phyloP scores from a whole-genome alignment of 2,113 vertebrate genomes.

The Oncorhynchus tshawytscha region DNA sequence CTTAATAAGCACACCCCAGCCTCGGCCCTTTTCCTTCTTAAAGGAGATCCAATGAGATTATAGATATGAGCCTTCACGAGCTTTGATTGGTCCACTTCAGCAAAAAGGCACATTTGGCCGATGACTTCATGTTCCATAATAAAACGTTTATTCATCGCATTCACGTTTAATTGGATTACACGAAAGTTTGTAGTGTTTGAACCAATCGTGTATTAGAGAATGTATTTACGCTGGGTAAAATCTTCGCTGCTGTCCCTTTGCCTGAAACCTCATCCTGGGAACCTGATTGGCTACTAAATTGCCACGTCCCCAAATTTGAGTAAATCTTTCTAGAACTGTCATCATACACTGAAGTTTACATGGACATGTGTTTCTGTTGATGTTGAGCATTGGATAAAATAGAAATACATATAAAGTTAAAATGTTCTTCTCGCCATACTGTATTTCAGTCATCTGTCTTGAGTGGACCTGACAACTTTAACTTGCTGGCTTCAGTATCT shows the following conservation, averaged over 20 bases:
- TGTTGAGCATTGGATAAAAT: too few species aligned
- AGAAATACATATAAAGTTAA: too few species aligned
- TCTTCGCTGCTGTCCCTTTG: too few species aligned
- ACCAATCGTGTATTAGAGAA: background rate
- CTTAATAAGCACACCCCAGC: background rate
- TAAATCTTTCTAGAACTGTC: background rate
- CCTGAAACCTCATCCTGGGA: background rate
- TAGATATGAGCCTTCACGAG: background rate
- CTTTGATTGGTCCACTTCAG: conserved; percentile 39
- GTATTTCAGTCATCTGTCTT: too few species aligned
- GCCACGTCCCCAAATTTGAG: conserved; percentile 13
- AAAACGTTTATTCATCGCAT: background rate
- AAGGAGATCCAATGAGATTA: conserved; percentile 18
- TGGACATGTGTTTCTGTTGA: too few species aligned
- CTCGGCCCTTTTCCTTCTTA: background rate
- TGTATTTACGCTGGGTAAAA: background rate
- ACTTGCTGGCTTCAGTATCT: too few species aligned
- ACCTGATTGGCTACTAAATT: background rate
- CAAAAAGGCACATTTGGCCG: background rate
- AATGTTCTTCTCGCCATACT: too few species aligned
- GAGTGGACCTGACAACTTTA: too few species aligned
- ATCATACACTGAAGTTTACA: background rate
- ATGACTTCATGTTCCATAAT: conserved; percentile 7
- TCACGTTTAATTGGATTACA: background rate
- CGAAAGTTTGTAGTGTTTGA: background rate